A percentile compares a stretch with the other conserved stretches of the same genome.
Conservation (phyloP, 2,797 vertebrate genomes). For the Gallinago nigripennis region DNA sequence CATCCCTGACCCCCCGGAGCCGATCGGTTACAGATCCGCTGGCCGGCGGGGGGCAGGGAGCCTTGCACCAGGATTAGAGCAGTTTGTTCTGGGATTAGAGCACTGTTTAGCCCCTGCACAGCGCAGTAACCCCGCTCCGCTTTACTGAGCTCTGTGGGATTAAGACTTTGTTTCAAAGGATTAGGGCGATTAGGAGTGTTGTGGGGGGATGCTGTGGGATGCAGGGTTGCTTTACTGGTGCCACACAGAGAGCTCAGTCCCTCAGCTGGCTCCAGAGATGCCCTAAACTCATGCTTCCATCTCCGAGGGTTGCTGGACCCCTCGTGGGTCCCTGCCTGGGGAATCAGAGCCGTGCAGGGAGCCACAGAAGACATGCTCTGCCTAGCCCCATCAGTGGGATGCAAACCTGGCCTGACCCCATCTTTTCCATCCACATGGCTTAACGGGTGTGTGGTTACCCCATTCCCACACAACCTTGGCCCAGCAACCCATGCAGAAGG, state of each 20-base stretch:
- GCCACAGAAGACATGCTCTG: neutral
- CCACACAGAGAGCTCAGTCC: neutral
- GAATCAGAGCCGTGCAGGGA: neutral
- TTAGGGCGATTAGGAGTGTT: constrained; percentile 60
- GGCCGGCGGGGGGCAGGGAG: neutral
- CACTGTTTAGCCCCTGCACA: constrained; percentile 29
- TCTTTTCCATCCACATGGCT: neutral
- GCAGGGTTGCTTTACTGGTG: neutral
- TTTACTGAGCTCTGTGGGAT: constrained; percentile 59
- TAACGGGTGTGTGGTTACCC: neutral
- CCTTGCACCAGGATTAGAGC: constrained; percentile 47
- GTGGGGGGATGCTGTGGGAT: neutral
- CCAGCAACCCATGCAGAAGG: no score
- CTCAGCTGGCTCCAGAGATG: rapidly evolving
- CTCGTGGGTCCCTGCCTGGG: rapidly evolving
- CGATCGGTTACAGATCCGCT: neutral
- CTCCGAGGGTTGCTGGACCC: neutral
- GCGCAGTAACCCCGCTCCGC: constrained; percentile 29
- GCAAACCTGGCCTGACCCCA: neutral
- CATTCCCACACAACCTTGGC: neutral
- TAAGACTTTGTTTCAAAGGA: constrained; percentile 68
- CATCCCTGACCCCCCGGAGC: neutral
- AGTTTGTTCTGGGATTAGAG: constrained; percentile 69
- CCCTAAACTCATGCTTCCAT: neutral
- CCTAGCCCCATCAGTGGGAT: neutral